Evolutionary conservation across 2,113 vertebrate species (phyloP), one percentile per base, ranked within the genome.

Genomic region (Phalacrocorax carbo): DNA sequence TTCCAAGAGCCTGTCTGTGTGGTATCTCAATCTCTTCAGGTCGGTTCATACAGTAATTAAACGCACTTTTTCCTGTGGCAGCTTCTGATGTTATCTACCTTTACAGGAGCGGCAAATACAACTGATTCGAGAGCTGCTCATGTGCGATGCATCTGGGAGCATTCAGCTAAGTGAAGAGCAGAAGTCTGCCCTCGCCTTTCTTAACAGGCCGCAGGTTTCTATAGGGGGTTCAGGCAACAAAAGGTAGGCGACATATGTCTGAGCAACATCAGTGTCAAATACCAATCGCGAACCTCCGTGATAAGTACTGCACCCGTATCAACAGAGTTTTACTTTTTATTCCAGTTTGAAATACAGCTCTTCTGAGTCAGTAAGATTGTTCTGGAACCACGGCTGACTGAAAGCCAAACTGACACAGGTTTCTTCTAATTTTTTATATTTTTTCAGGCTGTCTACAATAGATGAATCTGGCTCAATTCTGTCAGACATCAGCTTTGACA

Each of bases 401-500:
- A 86, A 88, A 88, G 70, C 57, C 84, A 69, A 85, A 61, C 66
- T 58, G 54, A 93, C 64, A 38, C 11, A 15, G 61, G 48, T 76
- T 60, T 25, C 58, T 62, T 44, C 57, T 94, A 19, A 72, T 82
- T 71, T 71, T 68, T 71, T 55, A 93, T 25, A 7, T 68, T 77
- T 68, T 77, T 96, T 93, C 65, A 99, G 99, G 95, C 96, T 99
- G 92, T 98, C 98, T 78, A 99, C 98, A 32, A 99, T 99, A 96
- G 99, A 99, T 90, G 99, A 99, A 98, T 99, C 99, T 16, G 99
- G 98, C 79, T 99, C 99, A 58, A 99, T 99, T 96, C 97, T 99
- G 97, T 99, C 99, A 38, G 99, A 99, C 97, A 99, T 99, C 98
- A 99, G 99, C 98, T 99, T 99, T 96, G 99, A 99, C 98, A 99